These are phyloP conservation scores for Calidris pygmaea DNA, from an alignment of 2,113 vertebrate species.

Conservation along the genomic window DNA sequence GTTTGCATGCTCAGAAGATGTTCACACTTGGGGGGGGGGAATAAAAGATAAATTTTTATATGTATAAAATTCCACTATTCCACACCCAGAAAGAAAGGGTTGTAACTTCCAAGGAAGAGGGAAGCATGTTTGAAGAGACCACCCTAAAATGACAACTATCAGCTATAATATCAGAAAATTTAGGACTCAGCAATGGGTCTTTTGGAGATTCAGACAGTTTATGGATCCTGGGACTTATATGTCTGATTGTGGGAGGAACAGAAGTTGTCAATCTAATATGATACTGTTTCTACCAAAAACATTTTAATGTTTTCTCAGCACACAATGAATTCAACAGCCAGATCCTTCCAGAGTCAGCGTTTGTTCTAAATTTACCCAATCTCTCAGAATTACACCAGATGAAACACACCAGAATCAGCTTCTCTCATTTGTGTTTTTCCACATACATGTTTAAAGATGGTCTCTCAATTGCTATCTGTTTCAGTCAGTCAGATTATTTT, in stretches of 20 bases:
- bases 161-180: not conserved
- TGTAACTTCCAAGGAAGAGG: not conserved
- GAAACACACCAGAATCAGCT: not conserved
- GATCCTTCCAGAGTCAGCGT: not conserved
- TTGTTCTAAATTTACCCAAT: not conserved
- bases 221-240: not conserved
- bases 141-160: not conserved
- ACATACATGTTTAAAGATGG: not conserved
- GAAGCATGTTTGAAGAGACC: not conserved
- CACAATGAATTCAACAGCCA: not conserved
- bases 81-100: not conserved
- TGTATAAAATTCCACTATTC: not conserved
- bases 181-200: not conserved
- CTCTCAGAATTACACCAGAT: not conserved
- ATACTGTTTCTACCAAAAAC: not conserved
- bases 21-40: not conserved
- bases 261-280: not conserved
- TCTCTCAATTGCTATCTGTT: not conserved
- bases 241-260: not conserved
- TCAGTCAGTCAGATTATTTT: not conserved
- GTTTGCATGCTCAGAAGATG: conserved; percentile 10
- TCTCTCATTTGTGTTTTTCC: not conserved
- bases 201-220: not conserved
- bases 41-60: not conserved
- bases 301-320: not conserved